Evolutionary conservation across 2,888 invertebrate species (phyloP).

Genomic region (Drosophila sordidula): DNA sequence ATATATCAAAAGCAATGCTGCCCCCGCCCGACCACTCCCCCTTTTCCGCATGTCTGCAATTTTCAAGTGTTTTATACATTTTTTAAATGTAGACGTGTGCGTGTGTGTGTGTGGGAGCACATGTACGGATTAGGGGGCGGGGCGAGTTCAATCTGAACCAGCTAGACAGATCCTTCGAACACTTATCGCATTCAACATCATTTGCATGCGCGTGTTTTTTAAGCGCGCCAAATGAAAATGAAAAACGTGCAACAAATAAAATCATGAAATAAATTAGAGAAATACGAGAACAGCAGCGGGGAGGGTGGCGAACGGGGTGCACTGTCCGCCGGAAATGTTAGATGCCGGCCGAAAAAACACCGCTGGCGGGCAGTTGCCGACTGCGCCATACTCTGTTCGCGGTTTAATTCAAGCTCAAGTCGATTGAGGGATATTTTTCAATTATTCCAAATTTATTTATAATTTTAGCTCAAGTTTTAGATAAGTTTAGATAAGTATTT

Average conservation of each 20-base stretch:
- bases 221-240: slow-evolving; percentile 24
- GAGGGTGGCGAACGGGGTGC: not conserved
- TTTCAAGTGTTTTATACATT: slow-evolving; percentile 62
- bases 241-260: slow-evolving; percentile 71
- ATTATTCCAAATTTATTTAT: too few relatives aligned
- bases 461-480: too few relatives aligned
- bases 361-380: not conserved
- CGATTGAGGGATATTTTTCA: too few relatives aligned
- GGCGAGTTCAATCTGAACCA: slow-evolving; percentile 31
- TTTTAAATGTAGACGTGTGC: slow-evolving; percentile 4
- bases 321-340: slow-evolving; percentile 61
- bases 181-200: slow-evolving; percentile 79
- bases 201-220: slow-evolving; percentile 71
- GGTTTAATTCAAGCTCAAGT: not conserved
- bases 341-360: slow-evolving; percentile 36
- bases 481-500: too few relatives aligned
- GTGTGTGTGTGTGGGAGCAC: slow-evolving; percentile 4
- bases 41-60: slow-evolving; percentile 63
- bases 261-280: slow-evolving; percentile 81
- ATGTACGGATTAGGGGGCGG: slow-evolving; percentile 4
- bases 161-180: slow-evolving; percentile 73
- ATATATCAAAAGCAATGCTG: slow-evolving; percentile 68
- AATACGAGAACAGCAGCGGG: slow-evolving; percentile 53
- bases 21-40: not conserved
- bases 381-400: not conserved